Base-by-base conservation (phyloP, 2,888 invertebrate species). In the Orthosia cruda region DNA sequence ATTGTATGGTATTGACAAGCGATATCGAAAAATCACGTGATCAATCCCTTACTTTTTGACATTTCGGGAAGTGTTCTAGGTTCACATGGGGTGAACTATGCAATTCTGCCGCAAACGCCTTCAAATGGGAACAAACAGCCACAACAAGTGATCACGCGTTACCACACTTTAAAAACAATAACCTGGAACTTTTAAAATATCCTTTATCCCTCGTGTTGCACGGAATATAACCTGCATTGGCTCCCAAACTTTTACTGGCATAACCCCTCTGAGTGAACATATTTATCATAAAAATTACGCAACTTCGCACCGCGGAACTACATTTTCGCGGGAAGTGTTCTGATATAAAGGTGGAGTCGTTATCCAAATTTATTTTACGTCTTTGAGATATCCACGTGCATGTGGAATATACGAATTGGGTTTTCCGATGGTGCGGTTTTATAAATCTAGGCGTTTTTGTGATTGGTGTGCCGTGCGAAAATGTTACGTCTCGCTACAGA, bases 201-300 rank as follows among this genome's bases (percentile, higher is more conserved):
- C 40, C 69, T 62, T 76, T 81, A 83, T 74, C 59, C 54, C 26
- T 74, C 57, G 47, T 26, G 40, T 77, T 81, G 75, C 58, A 80
- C 67, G 68, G 69, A 57, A 74, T 57, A 79, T 71, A 73, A 54
- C 74, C 26, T 74, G 78, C 74, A 78, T 67, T 74, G 57, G 57
- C 74, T 57, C 63, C 62, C 61, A 72, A 81, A 81, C 66, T 70
- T 78, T 79, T 66, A 20, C 74, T 57, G 47, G 66, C 73, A 73
- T 79, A 76, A 73, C 66, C 18, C n/a, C 74, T 68, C 26, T 72
- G 74, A 80, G 83, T 84, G 81, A 49, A 73, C 54, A 66, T 89
- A 88, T 89, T 88, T 89, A 85, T 89, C 89, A 89, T 85, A 87
- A 90, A 90, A 90, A 90, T 89, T 90, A 90, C 89, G 75, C 80